These are phyloP conservation scores for Netta rufina DNA, from an alignment of 2,797 vertebrate species.

Conservation along the genomic window DNA sequence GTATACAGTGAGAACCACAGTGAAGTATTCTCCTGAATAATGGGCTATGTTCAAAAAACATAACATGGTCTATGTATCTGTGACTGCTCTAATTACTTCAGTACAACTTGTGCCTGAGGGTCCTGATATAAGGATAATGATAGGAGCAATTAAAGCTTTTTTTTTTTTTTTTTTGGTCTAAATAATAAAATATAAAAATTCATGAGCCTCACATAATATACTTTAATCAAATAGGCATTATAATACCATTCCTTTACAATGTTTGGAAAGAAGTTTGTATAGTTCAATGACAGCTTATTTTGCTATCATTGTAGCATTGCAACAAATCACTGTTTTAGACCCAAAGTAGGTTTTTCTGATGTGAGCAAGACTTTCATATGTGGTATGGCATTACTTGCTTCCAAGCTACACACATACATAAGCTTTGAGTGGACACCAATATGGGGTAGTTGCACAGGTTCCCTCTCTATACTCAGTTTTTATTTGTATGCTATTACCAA, in stretches of 20 bases:
- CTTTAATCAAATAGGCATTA: not conserved
- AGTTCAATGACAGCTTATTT: not conserved
- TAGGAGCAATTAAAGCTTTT: rapidly evolving
- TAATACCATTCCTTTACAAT: not conserved
- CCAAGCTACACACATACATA: not conserved
- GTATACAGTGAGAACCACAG: not conserved
- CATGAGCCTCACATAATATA: not conserved
- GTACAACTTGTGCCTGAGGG: not conserved
- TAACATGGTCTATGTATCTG: not conserved
- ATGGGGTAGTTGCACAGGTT: not conserved
- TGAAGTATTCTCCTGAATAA: not conserved
- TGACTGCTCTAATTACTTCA: not conserved
- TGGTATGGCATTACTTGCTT: not conserved
- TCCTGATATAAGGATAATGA: not conserved
- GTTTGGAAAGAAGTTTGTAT: not conserved
- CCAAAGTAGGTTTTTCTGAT: not conserved
- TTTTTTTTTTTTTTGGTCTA: not conserved
- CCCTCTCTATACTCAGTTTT: not conserved
- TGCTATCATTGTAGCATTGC: not conserved
- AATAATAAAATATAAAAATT: not conserved
- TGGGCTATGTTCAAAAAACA: not conserved
- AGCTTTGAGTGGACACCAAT: not conserved
- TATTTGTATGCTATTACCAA: not conserved
- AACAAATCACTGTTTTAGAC: not conserved
- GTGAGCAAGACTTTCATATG: not conserved